phyloP scores from a whole-genome alignment of 2,797 vertebrate species.

The Coreius guichenoti region DNA sequence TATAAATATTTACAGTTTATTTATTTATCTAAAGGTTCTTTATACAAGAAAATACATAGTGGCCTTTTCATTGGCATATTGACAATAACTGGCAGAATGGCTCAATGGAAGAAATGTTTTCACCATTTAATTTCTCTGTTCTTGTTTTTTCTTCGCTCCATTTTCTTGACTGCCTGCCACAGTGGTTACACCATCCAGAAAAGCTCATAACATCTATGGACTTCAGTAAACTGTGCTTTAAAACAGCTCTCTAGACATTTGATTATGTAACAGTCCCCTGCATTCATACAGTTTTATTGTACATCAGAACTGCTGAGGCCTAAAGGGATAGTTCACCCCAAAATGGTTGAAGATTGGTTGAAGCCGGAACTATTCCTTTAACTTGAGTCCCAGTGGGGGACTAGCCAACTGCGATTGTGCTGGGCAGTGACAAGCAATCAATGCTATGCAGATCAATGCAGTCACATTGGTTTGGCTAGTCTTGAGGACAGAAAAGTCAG shows the following conservation, averaged over 20 bases:
- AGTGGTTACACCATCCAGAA: conserved; percentile 42
- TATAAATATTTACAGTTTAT: background rate
- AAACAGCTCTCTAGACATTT: conserved; percentile 50
- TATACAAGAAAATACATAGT: background rate
- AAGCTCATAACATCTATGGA: conserved; percentile 6
- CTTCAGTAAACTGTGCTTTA: conserved; percentile 39
- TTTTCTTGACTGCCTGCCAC: background rate
- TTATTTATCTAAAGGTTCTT: background rate
- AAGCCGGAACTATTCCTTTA: background rate
- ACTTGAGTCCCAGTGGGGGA: background rate
- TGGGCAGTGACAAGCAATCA: conserved; percentile 16
- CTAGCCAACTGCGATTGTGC: conserved; percentile 19
- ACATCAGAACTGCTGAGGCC: conserved; percentile 42
- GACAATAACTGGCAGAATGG: conserved; percentile 2
- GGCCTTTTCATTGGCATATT: conserved; percentile 16
- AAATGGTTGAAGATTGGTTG: background rate
- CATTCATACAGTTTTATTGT: conserved; percentile 51
- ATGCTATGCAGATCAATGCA: conserved; percentile 48
- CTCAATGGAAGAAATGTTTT: conserved; percentile 22
- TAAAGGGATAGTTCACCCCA: background rate
- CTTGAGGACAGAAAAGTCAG: conserved; percentile 33
- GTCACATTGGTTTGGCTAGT: conserved; percentile 41
- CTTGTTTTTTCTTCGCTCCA: background rate
- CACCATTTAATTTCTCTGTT: background rate
- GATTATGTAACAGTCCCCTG: conserved; percentile 46